These are phyloP conservation scores for Gymnoscopelus microlampas DNA, from an alignment of 2,797 vertebrate genomes.

Conservation along the genomic window DNA sequence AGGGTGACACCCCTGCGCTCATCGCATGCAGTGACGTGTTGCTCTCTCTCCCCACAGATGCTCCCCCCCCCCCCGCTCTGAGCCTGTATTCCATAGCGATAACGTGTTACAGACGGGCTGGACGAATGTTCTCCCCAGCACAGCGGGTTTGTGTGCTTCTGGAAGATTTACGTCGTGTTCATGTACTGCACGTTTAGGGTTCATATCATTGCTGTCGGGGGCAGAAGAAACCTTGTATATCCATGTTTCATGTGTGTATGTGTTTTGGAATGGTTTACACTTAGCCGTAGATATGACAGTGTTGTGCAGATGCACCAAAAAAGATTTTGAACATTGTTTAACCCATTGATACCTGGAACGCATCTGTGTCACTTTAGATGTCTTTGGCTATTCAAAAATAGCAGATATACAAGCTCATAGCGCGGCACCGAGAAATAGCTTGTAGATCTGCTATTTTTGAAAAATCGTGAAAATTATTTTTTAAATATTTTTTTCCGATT, in stretches of 20 bases:
- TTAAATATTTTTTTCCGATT: too few species aligned
- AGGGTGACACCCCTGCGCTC: slow-evolving; percentile 1
- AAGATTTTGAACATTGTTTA: too few species aligned
- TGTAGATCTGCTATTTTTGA: too few species aligned
- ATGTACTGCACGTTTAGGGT: slow-evolving; percentile 24
- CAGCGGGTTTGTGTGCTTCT: not conserved
- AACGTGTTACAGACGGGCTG: slow-evolving; percentile 28
- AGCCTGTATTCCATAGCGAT: slow-evolving; percentile 32
- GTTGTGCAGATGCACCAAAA: too few species aligned
- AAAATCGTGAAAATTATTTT: too few species aligned
- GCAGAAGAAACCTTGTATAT: not conserved
- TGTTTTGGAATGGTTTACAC: too few species aligned
- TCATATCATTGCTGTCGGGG: not conserved
- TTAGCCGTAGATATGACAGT: too few species aligned
- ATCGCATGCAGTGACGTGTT: slow-evolving; percentile 35
- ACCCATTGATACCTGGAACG: too few species aligned
- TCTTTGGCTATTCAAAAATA: too few species aligned
- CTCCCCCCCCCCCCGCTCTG: slow-evolving; percentile 17
- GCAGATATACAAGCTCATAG: too few species aligned
- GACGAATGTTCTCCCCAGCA: slow-evolving; percentile 8
- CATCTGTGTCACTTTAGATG: too few species aligned
- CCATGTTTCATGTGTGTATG: not conserved
- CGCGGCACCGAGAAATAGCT: too few species aligned
- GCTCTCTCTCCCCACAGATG: slow-evolving; percentile 19
- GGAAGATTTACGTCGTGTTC: slow-evolving; percentile 32